These are phyloP conservation scores for Calcarius ornatus DNA, from an alignment of 2,113 vertebrate species.

Conservation along the genomic window DNA sequence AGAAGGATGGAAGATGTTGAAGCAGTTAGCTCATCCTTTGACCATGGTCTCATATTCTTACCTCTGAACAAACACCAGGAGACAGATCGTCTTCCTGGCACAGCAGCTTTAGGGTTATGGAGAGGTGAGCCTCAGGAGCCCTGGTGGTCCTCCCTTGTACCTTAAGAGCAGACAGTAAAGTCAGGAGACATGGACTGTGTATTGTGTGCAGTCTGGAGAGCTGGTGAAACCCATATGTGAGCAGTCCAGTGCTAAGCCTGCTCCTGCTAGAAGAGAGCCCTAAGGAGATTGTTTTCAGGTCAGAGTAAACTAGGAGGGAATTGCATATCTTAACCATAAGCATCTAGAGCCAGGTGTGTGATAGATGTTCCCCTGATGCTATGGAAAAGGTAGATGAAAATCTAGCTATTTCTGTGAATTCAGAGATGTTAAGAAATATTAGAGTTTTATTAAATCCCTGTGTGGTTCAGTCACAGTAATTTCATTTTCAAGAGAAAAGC, in stretches of 20 bases:
- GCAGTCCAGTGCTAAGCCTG: background rate
- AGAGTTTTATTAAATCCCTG: background rate
- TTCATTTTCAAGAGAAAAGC: background rate
- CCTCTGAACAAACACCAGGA: background rate
- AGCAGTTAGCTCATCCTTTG: background rate
- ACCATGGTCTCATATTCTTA: background rate
- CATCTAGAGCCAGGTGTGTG: background rate
- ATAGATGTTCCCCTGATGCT: background rate
- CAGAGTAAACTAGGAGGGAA: background rate
- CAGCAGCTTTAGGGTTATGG: background rate
- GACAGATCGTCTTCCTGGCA: background rate
- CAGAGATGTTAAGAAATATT: background rate
- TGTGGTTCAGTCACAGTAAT: background rate
- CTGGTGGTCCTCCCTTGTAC: background rate
- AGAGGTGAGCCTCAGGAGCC: background rate
- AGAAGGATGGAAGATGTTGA: background rate
- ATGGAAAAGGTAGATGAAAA: background rate
- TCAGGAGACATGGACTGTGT: fast-evolving
- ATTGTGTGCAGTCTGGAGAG: background rate
- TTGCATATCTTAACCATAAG: background rate
- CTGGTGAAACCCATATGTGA: fast-evolving
- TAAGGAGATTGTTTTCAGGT: background rate
- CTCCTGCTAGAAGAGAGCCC: background rate
- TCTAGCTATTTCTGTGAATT: background rate
- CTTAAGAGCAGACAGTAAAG: background rate